phyloP scores from a whole-genome alignment of 2,113 vertebrate genomes.

The Callipepla californica region DNA sequence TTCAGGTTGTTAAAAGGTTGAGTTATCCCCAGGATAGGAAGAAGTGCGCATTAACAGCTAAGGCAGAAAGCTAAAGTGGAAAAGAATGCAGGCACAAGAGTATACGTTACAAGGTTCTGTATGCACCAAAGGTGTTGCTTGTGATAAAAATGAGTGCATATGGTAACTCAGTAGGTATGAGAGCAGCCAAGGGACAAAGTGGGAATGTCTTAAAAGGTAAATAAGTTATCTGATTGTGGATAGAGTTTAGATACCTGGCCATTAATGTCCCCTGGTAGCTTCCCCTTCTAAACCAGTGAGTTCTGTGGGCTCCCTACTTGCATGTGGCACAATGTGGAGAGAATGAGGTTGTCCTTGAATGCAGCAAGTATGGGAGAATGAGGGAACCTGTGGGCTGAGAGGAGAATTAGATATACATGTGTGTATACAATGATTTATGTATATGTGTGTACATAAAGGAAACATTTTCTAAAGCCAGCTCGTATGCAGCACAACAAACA shows the following conservation, averaged over 20 bases:
- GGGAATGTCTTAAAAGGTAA: not conserved
- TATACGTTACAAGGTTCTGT: not conserved
- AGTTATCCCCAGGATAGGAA: not conserved
- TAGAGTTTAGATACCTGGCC: not conserved
- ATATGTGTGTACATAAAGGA: not conserved
- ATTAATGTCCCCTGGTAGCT: not conserved
- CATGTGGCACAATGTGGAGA: not conserved
- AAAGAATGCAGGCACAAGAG: not conserved
- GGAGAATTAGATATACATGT: not conserved
- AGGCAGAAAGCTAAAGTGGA: not conserved
- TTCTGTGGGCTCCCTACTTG: fast-evolving
- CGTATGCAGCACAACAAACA: not conserved
- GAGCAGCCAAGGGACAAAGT: not conserved
- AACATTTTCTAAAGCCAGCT: not conserved
- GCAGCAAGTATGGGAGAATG: not conserved
- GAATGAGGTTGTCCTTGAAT: not conserved
- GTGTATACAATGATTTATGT: not conserved
- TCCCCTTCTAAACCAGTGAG: too few species aligned
- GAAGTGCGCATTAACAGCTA: not conserved
- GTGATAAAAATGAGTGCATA: fast-evolving
- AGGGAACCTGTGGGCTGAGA: not conserved
- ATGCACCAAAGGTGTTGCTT: not conserved
- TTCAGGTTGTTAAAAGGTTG: not conserved
- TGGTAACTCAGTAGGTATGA: not conserved
- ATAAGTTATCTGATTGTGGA: not conserved